Percentiles rank a stretch among this genome's conserved stretches.
Conservation (phyloP, 1,140 invertebrate genomes). For the fruit fly (Drosophila melanogaster) region DNA sequence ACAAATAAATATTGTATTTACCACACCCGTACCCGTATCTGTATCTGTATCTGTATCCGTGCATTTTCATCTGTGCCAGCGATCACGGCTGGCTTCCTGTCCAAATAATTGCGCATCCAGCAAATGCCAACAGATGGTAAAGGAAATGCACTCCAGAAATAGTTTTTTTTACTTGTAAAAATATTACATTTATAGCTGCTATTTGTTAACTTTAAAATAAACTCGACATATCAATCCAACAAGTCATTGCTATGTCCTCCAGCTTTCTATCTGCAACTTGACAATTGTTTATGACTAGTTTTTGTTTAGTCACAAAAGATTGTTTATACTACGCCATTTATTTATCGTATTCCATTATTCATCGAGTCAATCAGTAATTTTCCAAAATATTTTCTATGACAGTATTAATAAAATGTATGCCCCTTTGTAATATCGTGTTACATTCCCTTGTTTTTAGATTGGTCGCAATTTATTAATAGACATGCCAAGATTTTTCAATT, state of each 20-base stretch:
- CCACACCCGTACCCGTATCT: conserved; percentile 9
- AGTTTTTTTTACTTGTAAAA: not conserved
- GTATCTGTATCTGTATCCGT: conserved; percentile 2
- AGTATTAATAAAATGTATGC: no score
- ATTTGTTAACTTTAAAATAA: no score
- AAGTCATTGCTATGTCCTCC: no score
- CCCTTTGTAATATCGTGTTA: conserved; percentile 2
- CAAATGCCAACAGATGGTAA: conserved; percentile 52
- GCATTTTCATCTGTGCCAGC: conserved; percentile 24
- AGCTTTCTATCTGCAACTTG: not conserved
- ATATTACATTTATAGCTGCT: not conserved
- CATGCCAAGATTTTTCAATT: conserved; percentile 38
- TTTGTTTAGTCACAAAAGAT: no score
- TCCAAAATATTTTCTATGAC: no score
- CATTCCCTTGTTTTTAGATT: conserved; percentile 14
- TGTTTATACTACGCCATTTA: no score
- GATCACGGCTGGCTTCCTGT: conserved; percentile 64
- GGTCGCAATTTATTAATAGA: conserved; percentile 32
- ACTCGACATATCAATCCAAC: no score
- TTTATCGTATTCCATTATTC: no score
- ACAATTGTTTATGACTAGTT: no score
- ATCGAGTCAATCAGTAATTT: no score
- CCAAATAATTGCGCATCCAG: conserved; percentile 68
- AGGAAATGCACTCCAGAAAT: conserved; percentile 30
- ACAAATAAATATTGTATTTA: conserved; percentile 46